Evolutionary conservation across 2,888 invertebrate genomes (phyloP).

Genomic region (Crepidodera aurea): DNA sequence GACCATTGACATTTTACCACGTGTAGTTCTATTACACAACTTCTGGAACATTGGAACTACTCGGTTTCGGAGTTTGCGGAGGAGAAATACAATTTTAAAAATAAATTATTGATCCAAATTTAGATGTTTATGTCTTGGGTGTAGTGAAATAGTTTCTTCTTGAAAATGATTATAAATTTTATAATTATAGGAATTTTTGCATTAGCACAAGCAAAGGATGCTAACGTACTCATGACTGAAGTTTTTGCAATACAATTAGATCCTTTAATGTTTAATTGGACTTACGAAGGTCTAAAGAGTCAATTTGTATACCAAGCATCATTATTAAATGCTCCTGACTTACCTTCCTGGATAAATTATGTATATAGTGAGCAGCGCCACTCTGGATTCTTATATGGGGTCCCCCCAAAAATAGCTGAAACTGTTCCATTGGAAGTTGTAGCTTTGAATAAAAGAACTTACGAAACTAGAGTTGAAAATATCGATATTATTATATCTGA

Average conservation of each 20-base stretch:
- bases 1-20: not conserved
- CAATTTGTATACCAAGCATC: constrained; percentile 80
- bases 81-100: constrained; percentile 36
- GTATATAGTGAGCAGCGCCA: constrained; percentile 81
- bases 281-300: constrained; percentile 66
- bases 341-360: constrained; percentile 87
- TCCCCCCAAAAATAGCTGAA: constrained; percentile 71
- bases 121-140: constrained; percentile 19
- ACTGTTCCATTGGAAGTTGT: constrained; percentile 75
- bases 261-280: constrained; percentile 84
- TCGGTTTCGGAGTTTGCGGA: constrained; percentile 5
- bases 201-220: constrained; percentile 45
- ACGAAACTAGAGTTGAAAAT: constrained; percentile 73
- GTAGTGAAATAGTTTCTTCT: not conserved
- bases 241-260: constrained; percentile 81
- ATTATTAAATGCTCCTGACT: constrained; percentile 78
- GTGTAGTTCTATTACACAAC: not conserved
- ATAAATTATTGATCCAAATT: constrained; percentile 38
- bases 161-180: constrained; percentile 29
- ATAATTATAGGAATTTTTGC: constrained; percentile 19
- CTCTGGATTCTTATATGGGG: constrained; percentile 85
- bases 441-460: constrained; percentile 79
- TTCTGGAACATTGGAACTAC: constrained; percentile 8
- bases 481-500: constrained; percentile 67
- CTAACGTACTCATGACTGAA: constrained; percentile 74